Evolutionary conservation across 2,797 vertebrate species (phyloP).

Genomic region (Oophaga sylvatica): DNA sequence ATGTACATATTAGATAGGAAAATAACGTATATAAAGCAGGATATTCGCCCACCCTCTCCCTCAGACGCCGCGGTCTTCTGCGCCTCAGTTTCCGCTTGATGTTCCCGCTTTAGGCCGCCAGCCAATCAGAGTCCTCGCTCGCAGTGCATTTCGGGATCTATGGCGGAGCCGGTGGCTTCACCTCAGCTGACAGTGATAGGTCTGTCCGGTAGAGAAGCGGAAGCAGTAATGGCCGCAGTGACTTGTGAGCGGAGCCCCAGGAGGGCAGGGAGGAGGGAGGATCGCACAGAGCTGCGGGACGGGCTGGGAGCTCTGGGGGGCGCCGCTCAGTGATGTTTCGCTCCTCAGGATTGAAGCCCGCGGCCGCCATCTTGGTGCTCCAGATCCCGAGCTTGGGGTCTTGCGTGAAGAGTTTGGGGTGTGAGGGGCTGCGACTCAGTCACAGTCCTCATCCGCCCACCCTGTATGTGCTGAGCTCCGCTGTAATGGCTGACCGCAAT

Average conservation of each 20-base stretch:
- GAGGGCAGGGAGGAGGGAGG: too few species aligned
- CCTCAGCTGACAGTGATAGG: too few species aligned
- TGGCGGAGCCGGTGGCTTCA: not conserved
- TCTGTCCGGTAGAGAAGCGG: too few species aligned
- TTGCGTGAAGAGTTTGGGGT: not conserved
- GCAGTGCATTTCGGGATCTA: not conserved
- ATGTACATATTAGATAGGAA: too few species aligned
- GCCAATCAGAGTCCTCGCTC: slow-evolving; percentile 14
- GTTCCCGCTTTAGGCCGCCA: slow-evolving; percentile 28
- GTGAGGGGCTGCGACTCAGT: too few species aligned
- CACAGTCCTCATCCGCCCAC: too few species aligned
- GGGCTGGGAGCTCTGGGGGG: not conserved
- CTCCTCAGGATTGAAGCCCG: not conserved
- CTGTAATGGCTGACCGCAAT: too few species aligned
- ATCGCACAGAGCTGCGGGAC: too few species aligned
- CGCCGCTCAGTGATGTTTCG: not conserved
- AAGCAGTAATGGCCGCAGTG: not conserved
- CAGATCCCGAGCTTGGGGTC: not conserved
- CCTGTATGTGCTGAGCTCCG: too few species aligned
- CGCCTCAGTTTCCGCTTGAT: not conserved
- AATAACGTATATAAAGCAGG: not conserved
- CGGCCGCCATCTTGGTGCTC: slow-evolving; percentile 45
- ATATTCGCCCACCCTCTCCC: not conserved
- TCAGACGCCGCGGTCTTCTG: not conserved
- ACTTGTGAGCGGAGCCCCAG: too few species aligned